phyloP scores from a whole-genome alignment of 2,888 invertebrate genomes.

The Nasonovia ribisnigri region DNA sequence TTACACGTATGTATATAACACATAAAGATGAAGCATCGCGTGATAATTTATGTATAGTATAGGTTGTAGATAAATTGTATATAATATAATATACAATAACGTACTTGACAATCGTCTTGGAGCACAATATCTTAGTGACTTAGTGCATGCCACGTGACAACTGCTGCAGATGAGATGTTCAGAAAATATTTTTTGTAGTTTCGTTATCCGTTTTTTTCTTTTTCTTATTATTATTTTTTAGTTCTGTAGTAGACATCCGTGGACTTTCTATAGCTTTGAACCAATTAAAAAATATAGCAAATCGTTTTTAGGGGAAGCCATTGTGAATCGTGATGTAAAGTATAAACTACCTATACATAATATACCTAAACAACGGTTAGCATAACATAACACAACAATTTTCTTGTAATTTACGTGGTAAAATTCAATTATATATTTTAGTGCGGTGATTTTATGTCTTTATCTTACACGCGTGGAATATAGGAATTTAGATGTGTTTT shows the following conservation, averaged over 20 bases:
- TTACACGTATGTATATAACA: neutral
- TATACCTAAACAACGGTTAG: too few species aligned
- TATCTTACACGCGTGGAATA: too few species aligned
- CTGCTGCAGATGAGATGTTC: neutral
- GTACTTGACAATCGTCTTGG: neutral
- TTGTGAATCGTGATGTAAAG: neutral
- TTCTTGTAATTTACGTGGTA: neutral
- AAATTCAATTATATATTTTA: neutral
- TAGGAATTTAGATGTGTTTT: too few species aligned
- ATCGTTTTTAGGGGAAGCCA: neutral
- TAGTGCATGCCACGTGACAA: neutral
- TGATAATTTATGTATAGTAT: slow-evolving; percentile 19
- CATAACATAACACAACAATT: too few species aligned
- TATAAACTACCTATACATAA: too few species aligned
- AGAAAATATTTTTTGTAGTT: neutral
- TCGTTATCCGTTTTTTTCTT: neutral
- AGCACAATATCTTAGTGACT: neutral
- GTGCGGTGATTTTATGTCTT: too few species aligned
- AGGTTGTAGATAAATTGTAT: neutral
- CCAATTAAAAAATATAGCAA: neutral
- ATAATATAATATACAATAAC: neutral
- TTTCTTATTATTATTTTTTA: neutral
- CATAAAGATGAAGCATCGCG: neutral
- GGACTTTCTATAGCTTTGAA: neutral
- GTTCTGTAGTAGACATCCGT: neutral